Conservation (phyloP, 2,113 vertebrate species). For the Cichladusa arquata region DNA sequence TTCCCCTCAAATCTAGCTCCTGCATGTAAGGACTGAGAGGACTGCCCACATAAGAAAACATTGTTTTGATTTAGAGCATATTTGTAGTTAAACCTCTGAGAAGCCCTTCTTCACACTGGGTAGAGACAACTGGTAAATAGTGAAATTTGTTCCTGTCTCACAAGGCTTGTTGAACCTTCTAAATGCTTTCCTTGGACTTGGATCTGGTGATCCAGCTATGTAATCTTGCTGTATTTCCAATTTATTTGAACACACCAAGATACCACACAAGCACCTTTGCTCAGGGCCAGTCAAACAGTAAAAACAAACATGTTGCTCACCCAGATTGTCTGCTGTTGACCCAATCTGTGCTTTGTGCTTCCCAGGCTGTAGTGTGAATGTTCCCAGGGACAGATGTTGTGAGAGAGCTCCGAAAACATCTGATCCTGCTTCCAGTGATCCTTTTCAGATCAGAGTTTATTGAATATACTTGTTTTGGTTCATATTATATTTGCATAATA, state of each 20-base stretch:
- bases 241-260: background rate
- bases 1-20: background rate
- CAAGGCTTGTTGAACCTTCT: background rate
- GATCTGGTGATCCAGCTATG: background rate
- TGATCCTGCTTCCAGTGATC: background rate
- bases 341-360: conserved; percentile 42
- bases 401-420: background rate
- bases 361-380: conserved; percentile 37
- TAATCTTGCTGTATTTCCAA: background rate
- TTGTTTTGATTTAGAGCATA: background rate
- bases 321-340: conserved; percentile 54
- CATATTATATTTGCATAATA: background rate
- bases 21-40: background rate
- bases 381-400: conserved; percentile 47
- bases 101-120: background rate
- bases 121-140: background rate
- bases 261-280: background rate
- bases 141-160: background rate
- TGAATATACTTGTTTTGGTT: background rate
- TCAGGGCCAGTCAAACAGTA: conserved; percentile 39
- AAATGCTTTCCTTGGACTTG: background rate
- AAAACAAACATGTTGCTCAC: conserved; percentile 38
- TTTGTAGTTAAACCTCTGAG: background rate
- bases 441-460: background rate
- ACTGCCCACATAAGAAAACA: background rate